Evolutionary conservation across 2,113 vertebrate genomes (phyloP), one percentile per base, ranked within the genome.

Genomic region (Chlamydotis undulata): DNA sequence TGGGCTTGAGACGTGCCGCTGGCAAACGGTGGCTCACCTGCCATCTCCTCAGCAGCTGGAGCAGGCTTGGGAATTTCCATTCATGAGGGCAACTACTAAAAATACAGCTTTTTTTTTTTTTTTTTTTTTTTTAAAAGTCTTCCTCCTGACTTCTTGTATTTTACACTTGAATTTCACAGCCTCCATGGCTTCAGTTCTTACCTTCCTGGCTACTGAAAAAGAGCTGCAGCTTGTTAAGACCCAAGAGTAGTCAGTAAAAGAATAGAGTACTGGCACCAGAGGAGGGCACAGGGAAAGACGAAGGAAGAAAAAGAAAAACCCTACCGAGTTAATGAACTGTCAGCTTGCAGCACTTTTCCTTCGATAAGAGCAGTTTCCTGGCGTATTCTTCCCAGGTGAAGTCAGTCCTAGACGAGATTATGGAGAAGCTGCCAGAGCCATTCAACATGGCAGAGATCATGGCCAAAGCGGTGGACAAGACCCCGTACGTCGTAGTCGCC

Each of bases 371-470:
- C 31, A 29, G 16, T 22, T 19, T 31, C 45, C 4, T 43, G 65
- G 41, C 22, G 2, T 57, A 1, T 16, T 77, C 23, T 11, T 25
- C 57, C 35, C 91, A 98, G 98, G 98, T 98, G 83, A 98, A 98
- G 81, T 31, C 96, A 2, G 96, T 97, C 43, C 94, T 98, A 8
- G 97, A 98, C 0, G 97, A 98, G 31, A 97, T 98, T 19, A 25
- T 97, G 0, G 97, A 97, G 67, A 97, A 84, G 88, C 95, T 98
- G 53, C 98, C 98, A 0, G 98, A 98, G 23, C 53, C 79, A 0
- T 98, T 98, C 93, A 97, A 96, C 50, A 98, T 98, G 97, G 63
- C 50, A 0, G 98, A 98, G 79, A 96, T 98, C 74, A 96, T 89
- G 96, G 93, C 79, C 0, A 98, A 97, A 57, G 97, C 96, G 0